Evolutionary conservation across 1,140 invertebrate species (phyloP), one percentile per base, ranked within the genome.

Genomic region (Drosophila grimshawi): DNA sequence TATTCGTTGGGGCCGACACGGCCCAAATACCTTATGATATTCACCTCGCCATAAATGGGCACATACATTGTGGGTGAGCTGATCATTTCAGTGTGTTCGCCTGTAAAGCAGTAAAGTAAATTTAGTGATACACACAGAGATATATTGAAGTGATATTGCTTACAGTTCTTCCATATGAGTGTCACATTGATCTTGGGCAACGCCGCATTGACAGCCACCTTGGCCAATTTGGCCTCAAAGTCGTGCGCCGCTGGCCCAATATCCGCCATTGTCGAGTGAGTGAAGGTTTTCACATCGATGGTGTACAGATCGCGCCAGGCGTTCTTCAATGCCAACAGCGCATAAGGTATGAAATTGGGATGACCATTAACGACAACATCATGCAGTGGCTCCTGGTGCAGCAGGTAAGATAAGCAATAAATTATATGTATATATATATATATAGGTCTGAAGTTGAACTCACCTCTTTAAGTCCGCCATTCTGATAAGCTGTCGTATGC

Each of bases 331-430:
- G 90, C 91, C 67, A 92, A 72, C 52, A 92, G 35, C 4, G 86
- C 88, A n/a, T 92, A 92, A 2, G 92, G 92, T 78, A 92, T 90
- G n/a, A 91, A 92, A 51, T 91, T 92, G 19, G 92, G 92, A 79
- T 92, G 91, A 3, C 86, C 91, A 68, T 92, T 92, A 39, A 92
- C 78, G 10, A 92, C 92, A 8, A 92, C 69, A 73, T 92, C 92
- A n/a, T 90, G 81, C 3, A 92, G 72, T 11, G 91, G 86, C 51
- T 86, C 80, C 91, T 92, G 6, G 5, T 10, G 10, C 3, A 46
- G 5, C 46, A 56, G 4, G 30, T 19, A 32, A 8, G 5, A 2
- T n/a, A 30, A 63, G 37, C 11, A 43, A 37, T 19, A 19, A 19
- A 19, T 19, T 19, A 41, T 41, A 41, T 8, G 10, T n/a, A n/a